Conservation (phyloP, 2,113 vertebrate genomes). For the Psilopsiagon aurifrons region DNA sequence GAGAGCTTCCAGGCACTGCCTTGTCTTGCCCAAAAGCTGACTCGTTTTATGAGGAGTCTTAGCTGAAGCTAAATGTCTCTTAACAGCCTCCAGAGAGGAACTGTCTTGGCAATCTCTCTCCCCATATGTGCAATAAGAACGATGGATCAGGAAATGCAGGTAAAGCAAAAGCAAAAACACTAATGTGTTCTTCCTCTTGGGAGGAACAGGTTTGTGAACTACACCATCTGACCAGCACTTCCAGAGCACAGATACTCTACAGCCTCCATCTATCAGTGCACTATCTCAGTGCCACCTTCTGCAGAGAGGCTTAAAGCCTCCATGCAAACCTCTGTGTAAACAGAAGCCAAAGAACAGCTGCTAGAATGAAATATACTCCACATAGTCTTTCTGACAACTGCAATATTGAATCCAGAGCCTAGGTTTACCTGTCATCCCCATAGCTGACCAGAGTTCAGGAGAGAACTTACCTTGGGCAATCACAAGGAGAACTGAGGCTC, state of each 20-base stretch:
- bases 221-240: neutral
- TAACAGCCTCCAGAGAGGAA: neutral
- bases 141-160: neutral
- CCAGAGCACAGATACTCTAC: neutral
- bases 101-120: neutral
- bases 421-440: neutral
- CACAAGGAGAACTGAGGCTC: neutral
- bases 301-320: neutral
- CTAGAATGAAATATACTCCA: neutral
- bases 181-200: neutral
- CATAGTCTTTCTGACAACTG: neutral
- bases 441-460: neutral
- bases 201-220: neutral
- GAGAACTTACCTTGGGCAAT: neutral
- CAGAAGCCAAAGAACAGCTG: neutral
- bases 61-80: neutral
- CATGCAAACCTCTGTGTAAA: neutral
- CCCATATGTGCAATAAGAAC: neutral
- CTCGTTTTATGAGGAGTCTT: slow-evolving; percentile 26
- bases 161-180: neutral
- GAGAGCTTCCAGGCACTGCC: neutral
- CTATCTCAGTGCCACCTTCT: neutral
- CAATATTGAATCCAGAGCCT: neutral
- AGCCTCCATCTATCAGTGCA: accelerated
- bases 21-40: slow-evolving; percentile 7